A percentile compares a stretch with the other conserved stretches of the same genome.
phyloP scores from a whole-genome alignment of 2,888 invertebrate genomes.

The Camponotus fellah region DNA sequence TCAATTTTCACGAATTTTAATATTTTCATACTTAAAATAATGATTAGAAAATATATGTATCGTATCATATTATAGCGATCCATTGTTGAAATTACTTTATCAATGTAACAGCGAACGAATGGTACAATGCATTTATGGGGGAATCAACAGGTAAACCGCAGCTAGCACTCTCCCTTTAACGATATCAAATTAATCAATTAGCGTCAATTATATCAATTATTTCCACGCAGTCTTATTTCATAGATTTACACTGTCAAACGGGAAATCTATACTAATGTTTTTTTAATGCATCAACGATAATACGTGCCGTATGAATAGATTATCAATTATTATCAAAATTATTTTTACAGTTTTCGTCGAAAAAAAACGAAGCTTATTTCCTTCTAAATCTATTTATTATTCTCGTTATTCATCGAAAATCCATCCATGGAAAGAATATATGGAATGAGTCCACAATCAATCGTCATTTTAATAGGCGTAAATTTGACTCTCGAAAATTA shows the following conservation, averaged over 20 bases:
- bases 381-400: background rate
- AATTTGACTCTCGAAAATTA: constrained; percentile 25
- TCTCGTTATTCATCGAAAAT: constrained; percentile 1
- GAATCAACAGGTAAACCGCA: constrained; percentile 40
- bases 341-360: background rate
- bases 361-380: background rate
- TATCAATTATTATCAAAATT: background rate
- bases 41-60: background rate
- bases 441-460: background rate
- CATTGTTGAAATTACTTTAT: background rate
- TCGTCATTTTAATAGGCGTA: background rate
- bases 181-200: constrained; percentile 32
- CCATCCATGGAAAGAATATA: background rate
- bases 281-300: background rate
- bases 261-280: no score
- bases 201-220: constrained; percentile 15
- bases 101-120: background rate
- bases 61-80: background rate
- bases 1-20: background rate
- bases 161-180: constrained; percentile 3
- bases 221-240: background rate
- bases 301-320: background rate
- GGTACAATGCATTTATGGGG: background rate
- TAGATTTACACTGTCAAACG: constrained; percentile 18
- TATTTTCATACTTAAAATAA: background rate